Conservation (phyloP, 2,888 invertebrate species). For the Bellardia pandia region DNA sequence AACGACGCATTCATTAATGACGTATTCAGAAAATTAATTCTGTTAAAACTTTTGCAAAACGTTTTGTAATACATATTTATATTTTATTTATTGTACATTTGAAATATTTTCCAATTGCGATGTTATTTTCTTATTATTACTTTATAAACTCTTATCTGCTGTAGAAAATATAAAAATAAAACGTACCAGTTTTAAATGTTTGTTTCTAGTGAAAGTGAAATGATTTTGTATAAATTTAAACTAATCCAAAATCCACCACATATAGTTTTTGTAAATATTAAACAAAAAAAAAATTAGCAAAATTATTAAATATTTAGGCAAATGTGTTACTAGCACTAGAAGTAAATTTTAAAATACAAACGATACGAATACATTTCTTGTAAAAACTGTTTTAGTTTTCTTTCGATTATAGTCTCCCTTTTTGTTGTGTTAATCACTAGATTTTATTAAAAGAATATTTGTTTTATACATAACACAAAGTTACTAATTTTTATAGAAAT, state of each 20-base stretch:
- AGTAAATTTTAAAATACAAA: too few relatives aligned
- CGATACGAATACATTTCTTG: too few relatives aligned
- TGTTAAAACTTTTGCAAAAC: too few relatives aligned
- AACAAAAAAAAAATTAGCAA: not conserved
- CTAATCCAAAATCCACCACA: not conserved
- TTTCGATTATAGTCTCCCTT: not conserved
- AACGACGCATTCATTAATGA: too few relatives aligned
- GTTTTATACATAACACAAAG: not conserved
- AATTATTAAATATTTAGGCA: not conserved
- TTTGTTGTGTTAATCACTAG: too few relatives aligned
- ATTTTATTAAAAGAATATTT: too few relatives aligned
- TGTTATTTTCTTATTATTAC: not conserved
- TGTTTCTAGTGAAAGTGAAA: conserved; percentile 52
- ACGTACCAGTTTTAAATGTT: not conserved
- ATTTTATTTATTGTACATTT: not conserved
- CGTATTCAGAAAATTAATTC: too few relatives aligned
- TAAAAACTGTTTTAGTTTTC: not conserved
- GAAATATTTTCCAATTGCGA: not conserved
- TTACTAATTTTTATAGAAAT: not conserved
- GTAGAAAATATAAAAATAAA: not conserved
- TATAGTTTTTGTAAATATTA: not conserved
- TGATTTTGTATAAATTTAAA: conserved; percentile 2
- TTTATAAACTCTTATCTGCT: conserved; percentile 44
- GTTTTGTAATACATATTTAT: too few relatives aligned
- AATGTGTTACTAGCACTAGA: too few relatives aligned